Evolutionary conservation across 2,888 invertebrate genomes (phyloP), one percentile per base, ranked within the genome.

Genomic region (Peribatodes rhomboidaria): DNA sequence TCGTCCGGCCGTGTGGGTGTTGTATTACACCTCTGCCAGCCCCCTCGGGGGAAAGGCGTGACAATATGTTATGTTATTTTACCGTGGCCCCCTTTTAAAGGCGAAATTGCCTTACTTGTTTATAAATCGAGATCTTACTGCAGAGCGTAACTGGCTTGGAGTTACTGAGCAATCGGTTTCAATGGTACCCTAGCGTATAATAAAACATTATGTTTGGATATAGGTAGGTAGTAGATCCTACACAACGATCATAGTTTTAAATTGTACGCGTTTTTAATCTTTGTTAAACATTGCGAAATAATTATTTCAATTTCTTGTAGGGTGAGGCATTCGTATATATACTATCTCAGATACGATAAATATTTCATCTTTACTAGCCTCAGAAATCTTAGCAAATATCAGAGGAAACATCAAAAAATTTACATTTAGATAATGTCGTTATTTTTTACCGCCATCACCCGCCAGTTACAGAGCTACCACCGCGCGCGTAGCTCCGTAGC

Each of bases 401-500:
- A 37, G 27, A 49, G 1, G 7, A 20, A 20, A 58, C 22, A 18
- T 9, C 16, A 14, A 37, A 41, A 42, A 60, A 47, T 46, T 54
- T 46, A 46, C 53, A 35, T 60, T 44, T 18, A 44, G 16, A 55
- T 55, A 20, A 18, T 44, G 53, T 37, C 53, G 41, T 59, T 44
- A 60, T 53, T 37, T 46, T 60, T 53, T 53, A 53, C 22, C 33
- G 37, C 27, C 35, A 11, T 60, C 46, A 46, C 44, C 22, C 33
- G 37, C 27, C 35, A 11, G 16, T 35, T 18, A 33, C 14, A 20
- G n/a, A n/a, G 46, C 35, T 42, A 41, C 27, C n/a, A 14, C 22
- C 27, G 14, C 8, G 18, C 41, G 27, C 47, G 49, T 22, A 41
- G 37, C 54, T n/a, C 6, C 42, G 54, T 54, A 42, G 59, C 35